phyloP scores from a whole-genome alignment of 64 coral and sea anemone species.

The Astreopora myriophthalma region DNA sequence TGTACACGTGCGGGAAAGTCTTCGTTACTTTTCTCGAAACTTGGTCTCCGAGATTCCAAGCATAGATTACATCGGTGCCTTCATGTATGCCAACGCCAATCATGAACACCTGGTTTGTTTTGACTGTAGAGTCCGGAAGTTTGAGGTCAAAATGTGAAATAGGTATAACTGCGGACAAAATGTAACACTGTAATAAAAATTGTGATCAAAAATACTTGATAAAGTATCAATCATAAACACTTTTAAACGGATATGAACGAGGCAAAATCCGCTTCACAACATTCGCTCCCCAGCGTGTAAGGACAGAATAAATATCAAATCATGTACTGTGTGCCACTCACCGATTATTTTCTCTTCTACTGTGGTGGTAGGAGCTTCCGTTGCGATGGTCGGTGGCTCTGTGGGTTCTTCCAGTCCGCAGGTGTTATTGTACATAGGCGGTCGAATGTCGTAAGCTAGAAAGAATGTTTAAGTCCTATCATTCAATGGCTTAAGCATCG shows the following conservation, averaged over 20 bases:
- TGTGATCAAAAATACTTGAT: too few species aligned
- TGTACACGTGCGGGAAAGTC: constrained; percentile 16
- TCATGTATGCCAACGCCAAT: constrained; percentile 27
- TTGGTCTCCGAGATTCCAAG: constrained; percentile 53
- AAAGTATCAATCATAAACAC: too few species aligned
- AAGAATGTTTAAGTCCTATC: not conserved
- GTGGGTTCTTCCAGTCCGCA: not conserved
- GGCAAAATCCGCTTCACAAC: too few species aligned
- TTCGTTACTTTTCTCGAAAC: not conserved
- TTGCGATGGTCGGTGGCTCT: not conserved
- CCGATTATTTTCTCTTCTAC: not conserved
- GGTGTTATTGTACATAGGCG: constrained; percentile 2
- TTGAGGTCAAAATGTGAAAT: not conserved
- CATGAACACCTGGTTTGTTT: not conserved
- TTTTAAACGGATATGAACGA: too few species aligned
- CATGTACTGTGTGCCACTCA: not conserved
- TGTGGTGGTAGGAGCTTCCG: not conserved
- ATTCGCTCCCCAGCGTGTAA: too few species aligned
- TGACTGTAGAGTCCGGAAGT: not conserved
- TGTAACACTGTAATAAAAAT: too few species aligned
- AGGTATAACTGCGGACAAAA: constrained; percentile 2
- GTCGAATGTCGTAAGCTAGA: constrained; percentile 1
- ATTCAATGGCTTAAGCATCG: not conserved
- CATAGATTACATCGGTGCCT: constrained; percentile 26
- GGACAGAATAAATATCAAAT: not conserved